These are phyloP conservation scores for Enteromius fasciolatus DNA, from an alignment of 2,797 vertebrate genomes.

Conservation along the genomic window DNA sequence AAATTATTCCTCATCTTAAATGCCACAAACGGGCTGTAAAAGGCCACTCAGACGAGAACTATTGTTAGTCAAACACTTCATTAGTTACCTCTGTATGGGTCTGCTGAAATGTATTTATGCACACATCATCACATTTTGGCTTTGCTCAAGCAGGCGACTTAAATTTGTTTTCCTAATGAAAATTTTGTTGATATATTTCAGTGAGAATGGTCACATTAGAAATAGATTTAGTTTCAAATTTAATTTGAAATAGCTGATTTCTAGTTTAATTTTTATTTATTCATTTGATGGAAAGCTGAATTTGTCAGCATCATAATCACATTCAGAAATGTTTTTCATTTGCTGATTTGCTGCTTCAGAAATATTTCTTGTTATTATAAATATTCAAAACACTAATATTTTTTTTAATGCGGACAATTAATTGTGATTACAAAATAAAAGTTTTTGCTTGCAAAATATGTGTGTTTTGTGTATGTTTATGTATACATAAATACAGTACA, in stretches of 20 bases:
- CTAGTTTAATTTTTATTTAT: neutral
- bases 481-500: too few relatives aligned
- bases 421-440: too few relatives aligned
- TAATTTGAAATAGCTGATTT: neutral
- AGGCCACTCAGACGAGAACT: constrained; percentile 74
- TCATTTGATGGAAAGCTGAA: neutral
- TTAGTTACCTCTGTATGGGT: constrained; percentile 66
- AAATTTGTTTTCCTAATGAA: neutral
- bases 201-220: neutral
- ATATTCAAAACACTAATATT: too few relatives aligned
- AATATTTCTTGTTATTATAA: neutral
- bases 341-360: neutral
- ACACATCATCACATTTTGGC: neutral
- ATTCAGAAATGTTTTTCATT: neutral
- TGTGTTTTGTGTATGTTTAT: too few relatives aligned
- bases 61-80: constrained; percentile 76
- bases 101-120: constrained; percentile 25
- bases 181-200: neutral
- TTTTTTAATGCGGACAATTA: too few relatives aligned
- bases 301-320: neutral
- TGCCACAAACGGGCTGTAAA: constrained; percentile 78
- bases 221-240: neutral
- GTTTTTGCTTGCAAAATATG: too few relatives aligned
- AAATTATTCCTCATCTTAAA: constrained; percentile 83
- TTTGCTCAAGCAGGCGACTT: neutral